Evolutionary conservation across 1,140 invertebrate genomes (phyloP).

Genomic region (Formica selysi): DNA sequence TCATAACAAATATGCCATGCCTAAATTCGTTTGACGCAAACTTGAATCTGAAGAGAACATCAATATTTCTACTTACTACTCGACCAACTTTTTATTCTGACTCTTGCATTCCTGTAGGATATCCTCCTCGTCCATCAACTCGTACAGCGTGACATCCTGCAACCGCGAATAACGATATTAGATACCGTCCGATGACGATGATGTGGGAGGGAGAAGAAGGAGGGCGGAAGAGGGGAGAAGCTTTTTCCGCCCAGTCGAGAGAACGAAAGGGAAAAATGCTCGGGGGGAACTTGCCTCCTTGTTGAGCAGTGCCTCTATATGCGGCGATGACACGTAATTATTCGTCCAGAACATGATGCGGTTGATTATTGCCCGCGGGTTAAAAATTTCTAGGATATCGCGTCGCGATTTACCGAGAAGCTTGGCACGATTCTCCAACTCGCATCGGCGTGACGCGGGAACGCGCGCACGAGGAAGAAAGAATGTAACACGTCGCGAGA

Average conservation of each 20-base stretch:
- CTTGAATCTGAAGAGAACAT: background rate
- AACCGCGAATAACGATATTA: slow-evolving; percentile 76
- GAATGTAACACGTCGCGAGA: slow-evolving; percentile 33
- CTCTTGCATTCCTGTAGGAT: slow-evolving; percentile 98
- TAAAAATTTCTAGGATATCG: background rate
- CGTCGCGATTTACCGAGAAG: slow-evolving; percentile 20
- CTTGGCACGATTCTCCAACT: background rate
- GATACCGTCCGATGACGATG: slow-evolving; percentile 18
- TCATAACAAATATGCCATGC: background rate
- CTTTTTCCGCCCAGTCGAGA: background rate
- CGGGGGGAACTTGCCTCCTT: slow-evolving; percentile 89
- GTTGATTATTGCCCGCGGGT: background rate
- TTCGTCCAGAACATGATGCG: slow-evolving; percentile 93
- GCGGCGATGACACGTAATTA: slow-evolving; percentile 90
- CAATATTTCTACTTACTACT: slow-evolving; percentile 93
- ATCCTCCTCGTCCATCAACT: slow-evolving; percentile 97
- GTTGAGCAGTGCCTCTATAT: slow-evolving; percentile 91
- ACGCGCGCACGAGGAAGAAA: slow-evolving; percentile 7
- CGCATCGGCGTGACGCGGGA: slow-evolving; percentile 31
- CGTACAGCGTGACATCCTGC: slow-evolving; percentile 95
- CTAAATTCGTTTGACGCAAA: background rate
- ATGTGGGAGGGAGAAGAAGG: background rate
- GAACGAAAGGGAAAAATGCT: slow-evolving; percentile 9
- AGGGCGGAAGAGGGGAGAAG: background rate
- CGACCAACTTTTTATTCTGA: slow-evolving; percentile 96